phyloP scores from a whole-genome alignment of 2,113 vertebrate species.

The Chrysemys picta region DNA sequence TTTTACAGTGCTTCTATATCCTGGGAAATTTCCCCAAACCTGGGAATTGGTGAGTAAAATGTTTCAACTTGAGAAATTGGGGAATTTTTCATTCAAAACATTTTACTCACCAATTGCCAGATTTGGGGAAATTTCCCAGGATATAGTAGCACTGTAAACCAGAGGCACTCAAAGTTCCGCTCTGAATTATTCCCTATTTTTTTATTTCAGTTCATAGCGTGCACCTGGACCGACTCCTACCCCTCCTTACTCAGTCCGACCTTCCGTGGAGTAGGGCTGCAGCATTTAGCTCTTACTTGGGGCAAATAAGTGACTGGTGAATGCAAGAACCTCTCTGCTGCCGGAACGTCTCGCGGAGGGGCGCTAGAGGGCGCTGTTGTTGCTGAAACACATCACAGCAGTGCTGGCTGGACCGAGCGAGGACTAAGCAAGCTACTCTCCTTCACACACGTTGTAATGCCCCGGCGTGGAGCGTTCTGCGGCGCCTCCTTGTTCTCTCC shows the following conservation, averaged over 20 bases:
- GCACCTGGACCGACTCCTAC: not conserved
- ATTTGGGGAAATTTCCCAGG: no score
- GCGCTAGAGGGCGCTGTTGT: slow-evolving; percentile 71
- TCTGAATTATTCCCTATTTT: not conserved
- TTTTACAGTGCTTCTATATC: no score
- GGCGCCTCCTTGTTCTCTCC: not conserved
- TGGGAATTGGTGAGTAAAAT: no score
- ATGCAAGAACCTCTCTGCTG: not conserved
- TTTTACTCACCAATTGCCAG: no score
- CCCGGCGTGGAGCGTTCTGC: not conserved
- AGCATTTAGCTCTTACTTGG: not conserved
- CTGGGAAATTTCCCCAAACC: no score
- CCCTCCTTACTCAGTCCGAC: not conserved
- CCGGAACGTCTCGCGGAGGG: slow-evolving; percentile 22
- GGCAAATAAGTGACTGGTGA: not conserved
- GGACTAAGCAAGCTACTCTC: no score
- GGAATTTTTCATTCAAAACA: no score
- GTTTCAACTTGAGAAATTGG: no score
- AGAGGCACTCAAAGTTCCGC: not conserved
- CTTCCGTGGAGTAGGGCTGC: not conserved
- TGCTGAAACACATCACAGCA: slow-evolving; percentile 32
- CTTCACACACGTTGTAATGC: not conserved
- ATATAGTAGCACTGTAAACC: no score
- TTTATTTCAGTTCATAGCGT: not conserved
- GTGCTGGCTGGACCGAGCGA: not conserved